Evolutionary conservation across 2,888 invertebrate genomes (phyloP).

Genomic region (Chelonus formosanus): DNA sequence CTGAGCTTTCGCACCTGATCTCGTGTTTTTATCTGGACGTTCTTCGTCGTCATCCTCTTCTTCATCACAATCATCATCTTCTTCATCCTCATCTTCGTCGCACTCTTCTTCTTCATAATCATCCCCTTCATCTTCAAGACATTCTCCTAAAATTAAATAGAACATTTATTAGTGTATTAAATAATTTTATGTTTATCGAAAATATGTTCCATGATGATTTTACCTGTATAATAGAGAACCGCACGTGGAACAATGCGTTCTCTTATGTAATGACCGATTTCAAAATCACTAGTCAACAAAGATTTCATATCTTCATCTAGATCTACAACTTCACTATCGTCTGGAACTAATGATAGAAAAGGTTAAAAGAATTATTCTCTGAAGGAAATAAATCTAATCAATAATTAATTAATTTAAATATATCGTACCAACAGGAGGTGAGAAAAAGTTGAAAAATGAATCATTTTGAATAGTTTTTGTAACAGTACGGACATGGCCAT

Average conservation of each 20-base stretch:
- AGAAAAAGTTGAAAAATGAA: conserved; percentile 99
- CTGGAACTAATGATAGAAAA: conserved; percentile 71
- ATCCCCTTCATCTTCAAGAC: conserved; percentile 80
- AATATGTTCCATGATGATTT: conserved; percentile 53
- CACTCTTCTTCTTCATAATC: conserved; percentile 74
- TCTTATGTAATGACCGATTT: conserved; percentile 97
- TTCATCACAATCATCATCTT: conserved; percentile 54
- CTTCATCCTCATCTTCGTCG: conserved; percentile 54
- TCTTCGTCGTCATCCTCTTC: conserved; percentile 66
- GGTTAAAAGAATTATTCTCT: not conserved
- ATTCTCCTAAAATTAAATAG: conserved; percentile 58
- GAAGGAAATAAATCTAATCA: conserved; percentile 1
- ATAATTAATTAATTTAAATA: not conserved
- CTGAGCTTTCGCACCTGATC: conserved; percentile 62
- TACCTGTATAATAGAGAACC: conserved; percentile 95
- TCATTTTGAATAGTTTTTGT: conserved; percentile 95
- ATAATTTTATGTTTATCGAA: not conserved
- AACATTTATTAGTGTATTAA: not conserved
- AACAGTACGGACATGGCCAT: conserved; percentile 91
- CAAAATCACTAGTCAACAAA: conserved; percentile 92
- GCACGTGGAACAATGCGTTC: conserved; percentile 98
- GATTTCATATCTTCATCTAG: conserved; percentile 89
- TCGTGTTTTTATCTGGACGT: conserved; percentile 67
- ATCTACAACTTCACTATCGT: conserved; percentile 79
- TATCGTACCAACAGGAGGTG: conserved; percentile 75